Evolutionary conservation across 2,113 vertebrate genomes (phyloP).

Genomic region (Pelmatolapia mariae): DNA sequence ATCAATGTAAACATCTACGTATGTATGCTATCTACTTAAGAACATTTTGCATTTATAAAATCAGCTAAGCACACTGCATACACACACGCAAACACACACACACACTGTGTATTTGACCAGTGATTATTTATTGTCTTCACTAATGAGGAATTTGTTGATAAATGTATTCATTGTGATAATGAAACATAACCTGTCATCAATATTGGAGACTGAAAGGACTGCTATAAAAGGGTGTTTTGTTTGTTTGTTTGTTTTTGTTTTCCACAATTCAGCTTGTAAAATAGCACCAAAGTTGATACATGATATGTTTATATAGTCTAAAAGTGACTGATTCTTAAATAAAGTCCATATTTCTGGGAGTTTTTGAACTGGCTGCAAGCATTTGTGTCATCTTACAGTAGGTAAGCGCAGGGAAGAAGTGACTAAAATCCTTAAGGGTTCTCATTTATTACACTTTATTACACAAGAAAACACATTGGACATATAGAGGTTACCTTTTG

Average conservation of each 20-base stretch:
- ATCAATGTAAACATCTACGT: neutral
- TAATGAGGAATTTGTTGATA: neutral
- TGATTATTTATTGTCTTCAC: neutral
- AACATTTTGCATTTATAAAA: neutral
- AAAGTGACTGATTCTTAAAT: slow-evolving; percentile 6
- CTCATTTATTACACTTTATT: neutral
- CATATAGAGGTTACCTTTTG: neutral
- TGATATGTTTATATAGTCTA: neutral
- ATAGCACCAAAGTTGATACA: neutral
- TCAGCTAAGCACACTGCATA: neutral
- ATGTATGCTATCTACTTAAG: neutral
- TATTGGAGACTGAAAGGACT: neutral
- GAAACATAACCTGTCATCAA: neutral
- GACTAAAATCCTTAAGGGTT: neutral
- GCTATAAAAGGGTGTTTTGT: neutral
- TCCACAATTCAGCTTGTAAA: neutral
- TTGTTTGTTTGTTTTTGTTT: neutral
- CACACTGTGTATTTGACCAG: neutral
- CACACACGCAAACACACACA: neutral
- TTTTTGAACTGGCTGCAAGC: neutral
- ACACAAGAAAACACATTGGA: neutral
- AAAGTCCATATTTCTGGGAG: slow-evolving; percentile 14
- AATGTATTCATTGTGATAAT: neutral
- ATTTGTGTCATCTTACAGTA: neutral
- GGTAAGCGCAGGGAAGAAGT: neutral